These are phyloP conservation scores for Lasioglossum villosulum DNA, from an alignment of 2,888 invertebrate genomes.

Conservation along the genomic window DNA sequence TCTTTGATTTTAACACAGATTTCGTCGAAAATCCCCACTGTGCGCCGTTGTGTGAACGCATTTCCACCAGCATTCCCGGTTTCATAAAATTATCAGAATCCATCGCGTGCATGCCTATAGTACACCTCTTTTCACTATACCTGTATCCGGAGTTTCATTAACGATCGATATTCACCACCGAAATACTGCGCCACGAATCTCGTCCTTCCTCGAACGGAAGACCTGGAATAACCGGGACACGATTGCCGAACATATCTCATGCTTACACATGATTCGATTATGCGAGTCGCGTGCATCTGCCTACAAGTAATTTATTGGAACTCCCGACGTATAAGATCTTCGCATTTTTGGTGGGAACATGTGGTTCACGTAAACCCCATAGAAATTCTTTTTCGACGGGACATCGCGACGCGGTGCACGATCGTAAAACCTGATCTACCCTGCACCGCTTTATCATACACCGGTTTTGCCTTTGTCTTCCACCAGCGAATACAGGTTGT, in stretches of 20 bases:
- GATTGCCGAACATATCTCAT: conserved; percentile 14
- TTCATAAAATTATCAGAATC: conserved; percentile 2
- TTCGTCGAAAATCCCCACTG: no score
- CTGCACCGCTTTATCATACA: neutral
- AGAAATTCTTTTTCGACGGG: conserved; percentile 23
- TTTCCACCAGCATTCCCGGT: neutral
- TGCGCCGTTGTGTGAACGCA: neutral
- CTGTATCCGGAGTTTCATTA: neutral
- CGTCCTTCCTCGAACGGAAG: neutral
- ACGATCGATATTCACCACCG: neutral
- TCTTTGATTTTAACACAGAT: no score
- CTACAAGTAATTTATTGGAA: conserved; percentile 22
- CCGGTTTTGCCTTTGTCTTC: conserved; percentile 4
- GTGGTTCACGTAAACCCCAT: conserved; percentile 9
- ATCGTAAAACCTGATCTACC: conserved; percentile 9
- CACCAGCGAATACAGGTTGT: neutral
- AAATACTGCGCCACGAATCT: neutral
- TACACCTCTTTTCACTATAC: neutral
- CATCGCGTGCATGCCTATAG: neutral
- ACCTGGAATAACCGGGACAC: conserved; percentile 19
- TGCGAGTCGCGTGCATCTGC: conserved; percentile 31
- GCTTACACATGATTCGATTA: conserved; percentile 35
- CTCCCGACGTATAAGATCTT: conserved; percentile 18
- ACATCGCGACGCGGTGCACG: neutral
- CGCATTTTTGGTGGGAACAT: conserved; percentile 18